phyloP scores from a whole-genome alignment of 92 coral and sea anemone genomes.

The Ricordea florida region DNA sequence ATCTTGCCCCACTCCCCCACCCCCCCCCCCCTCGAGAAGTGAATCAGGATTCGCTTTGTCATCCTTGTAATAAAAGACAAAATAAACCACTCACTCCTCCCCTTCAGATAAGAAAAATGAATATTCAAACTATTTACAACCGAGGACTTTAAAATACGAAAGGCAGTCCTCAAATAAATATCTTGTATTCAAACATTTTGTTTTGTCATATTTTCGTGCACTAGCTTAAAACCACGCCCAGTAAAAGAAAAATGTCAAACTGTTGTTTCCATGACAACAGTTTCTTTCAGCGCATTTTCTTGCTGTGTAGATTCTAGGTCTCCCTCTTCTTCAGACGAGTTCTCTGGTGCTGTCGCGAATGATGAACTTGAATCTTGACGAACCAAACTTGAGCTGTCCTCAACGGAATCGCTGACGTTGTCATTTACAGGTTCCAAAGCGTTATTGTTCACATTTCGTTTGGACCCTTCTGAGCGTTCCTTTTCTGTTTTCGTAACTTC shows the following conservation, averaged over 20 bases:
- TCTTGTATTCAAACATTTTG: too few relatives aligned
- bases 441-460: background rate
- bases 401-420: background rate
- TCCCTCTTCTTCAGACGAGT: slow-evolving; percentile 28
- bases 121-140: too few relatives aligned
- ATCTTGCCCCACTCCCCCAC: too few relatives aligned
- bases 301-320: background rate
- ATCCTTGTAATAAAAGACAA: too few relatives aligned
- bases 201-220: too few relatives aligned
- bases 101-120: too few relatives aligned
- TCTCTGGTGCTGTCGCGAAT: slow-evolving; percentile 31
- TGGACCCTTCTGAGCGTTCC: background rate
- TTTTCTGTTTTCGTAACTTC: slow-evolving; percentile 31
- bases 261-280: background rate
- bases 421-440: background rate
- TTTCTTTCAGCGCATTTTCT: background rate
- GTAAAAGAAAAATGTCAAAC: background rate
- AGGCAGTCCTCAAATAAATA: too few relatives aligned
- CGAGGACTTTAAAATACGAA: too few relatives aligned
- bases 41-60: too few relatives aligned
- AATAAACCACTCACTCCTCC: too few relatives aligned
- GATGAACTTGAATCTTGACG: slow-evolving; percentile 17
- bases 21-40: too few relatives aligned
- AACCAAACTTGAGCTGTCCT: background rate
- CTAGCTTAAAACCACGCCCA: too few relatives aligned